These are phyloP conservation scores for Euclidia mi DNA, from an alignment of 2,888 invertebrate species.

Conservation along the genomic window DNA sequence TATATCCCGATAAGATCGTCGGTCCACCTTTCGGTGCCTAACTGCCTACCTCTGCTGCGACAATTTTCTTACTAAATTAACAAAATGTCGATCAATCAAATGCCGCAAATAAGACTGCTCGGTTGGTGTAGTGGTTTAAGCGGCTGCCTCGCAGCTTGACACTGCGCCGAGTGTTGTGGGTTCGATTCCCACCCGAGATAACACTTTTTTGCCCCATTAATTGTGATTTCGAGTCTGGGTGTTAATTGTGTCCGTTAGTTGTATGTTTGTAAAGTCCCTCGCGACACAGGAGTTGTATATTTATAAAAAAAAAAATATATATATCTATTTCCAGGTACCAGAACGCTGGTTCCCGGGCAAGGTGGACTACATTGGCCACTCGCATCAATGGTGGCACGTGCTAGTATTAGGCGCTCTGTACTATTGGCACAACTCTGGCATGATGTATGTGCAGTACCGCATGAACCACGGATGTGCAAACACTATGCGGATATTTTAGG, in stretches of 20 bases:
- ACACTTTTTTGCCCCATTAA: background rate
- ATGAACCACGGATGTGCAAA: slow-evolving; percentile 94
- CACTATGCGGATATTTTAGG: slow-evolving; percentile 90
- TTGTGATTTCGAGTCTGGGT: background rate
- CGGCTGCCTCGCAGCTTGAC: too few relatives aligned
- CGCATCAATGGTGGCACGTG: slow-evolving; percentile 99
- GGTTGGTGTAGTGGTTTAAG: too few relatives aligned
- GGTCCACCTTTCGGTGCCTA: too few relatives aligned
- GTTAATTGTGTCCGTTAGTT: background rate
- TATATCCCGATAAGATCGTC: too few relatives aligned
- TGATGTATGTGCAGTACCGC: slow-evolving; percentile 94
- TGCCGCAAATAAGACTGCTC: too few relatives aligned
- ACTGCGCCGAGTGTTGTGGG: background rate
- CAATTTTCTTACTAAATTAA: too few relatives aligned
- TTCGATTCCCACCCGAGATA: too few relatives aligned
- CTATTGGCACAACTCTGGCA: slow-evolving; percentile 98
- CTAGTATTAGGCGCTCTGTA: slow-evolving; percentile 96
- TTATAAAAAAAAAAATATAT: background rate
- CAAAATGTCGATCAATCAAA: too few relatives aligned
- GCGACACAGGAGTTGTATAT: too few relatives aligned
- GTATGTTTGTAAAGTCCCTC: too few relatives aligned
- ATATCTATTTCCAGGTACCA: slow-evolving; percentile 90
- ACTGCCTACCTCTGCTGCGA: too few relatives aligned
- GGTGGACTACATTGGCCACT: slow-evolving; percentile 98
- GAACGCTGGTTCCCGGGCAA: slow-evolving; percentile 96